These are phyloP conservation scores for Charaxes varanes DNA, from an alignment of 1,140 invertebrate genomes.

Conservation along the genomic window DNA sequence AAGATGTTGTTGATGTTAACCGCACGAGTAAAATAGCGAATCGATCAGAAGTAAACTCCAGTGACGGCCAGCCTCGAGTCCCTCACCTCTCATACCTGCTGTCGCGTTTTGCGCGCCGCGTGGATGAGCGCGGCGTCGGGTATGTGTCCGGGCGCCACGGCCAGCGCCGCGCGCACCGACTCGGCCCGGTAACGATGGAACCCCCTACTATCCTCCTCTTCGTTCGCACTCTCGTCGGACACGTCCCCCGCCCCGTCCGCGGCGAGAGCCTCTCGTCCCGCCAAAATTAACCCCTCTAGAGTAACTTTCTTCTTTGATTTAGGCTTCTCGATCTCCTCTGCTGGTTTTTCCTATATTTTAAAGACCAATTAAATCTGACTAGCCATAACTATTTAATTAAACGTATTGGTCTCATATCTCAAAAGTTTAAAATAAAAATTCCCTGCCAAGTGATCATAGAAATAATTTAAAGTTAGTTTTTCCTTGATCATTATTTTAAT, in stretches of 20 bases:
- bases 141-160: slow-evolving; percentile 86
- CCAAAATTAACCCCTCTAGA: slow-evolving; percentile 78
- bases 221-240: slow-evolving; percentile 80
- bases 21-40: no score
- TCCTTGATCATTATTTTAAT: no score
- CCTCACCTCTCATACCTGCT: slow-evolving; percentile 81
- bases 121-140: slow-evolving; percentile 98
- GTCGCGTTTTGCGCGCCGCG: slow-evolving; percentile 92
- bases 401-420: no score
- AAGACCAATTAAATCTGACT: no score
- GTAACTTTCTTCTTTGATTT: slow-evolving; percentile 54
- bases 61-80: slow-evolving; percentile 37
- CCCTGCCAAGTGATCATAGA: no score
- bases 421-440: no score
- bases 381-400: no score
- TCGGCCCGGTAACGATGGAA: slow-evolving; percentile 63
- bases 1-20: no score
- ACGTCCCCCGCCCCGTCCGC: slow-evolving; percentile 84
- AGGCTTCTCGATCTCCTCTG: slow-evolving; percentile 29
- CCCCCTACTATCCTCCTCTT: slow-evolving; percentile 60
- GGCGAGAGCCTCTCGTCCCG: slow-evolving; percentile 85
- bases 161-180: slow-evolving; percentile 73
- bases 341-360: slow-evolving; percentile 34
- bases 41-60: neutral
- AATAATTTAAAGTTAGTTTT: no score